These are phyloP conservation scores for Drosophila dunni DNA, from an alignment of 1,140 invertebrate genomes.

Conservation along the genomic window DNA sequence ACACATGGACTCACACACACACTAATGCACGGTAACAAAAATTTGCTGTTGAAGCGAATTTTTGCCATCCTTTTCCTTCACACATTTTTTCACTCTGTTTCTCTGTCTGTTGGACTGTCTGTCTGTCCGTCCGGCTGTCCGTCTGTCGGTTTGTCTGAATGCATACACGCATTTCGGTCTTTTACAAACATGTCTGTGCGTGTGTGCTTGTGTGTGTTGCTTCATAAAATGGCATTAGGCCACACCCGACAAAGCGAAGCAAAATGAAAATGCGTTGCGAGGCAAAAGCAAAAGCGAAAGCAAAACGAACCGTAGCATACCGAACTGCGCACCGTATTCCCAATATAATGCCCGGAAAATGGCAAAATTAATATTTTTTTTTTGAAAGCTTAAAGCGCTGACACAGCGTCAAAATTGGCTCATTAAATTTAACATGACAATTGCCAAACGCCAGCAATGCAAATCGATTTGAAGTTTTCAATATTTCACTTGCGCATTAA, in stretches of 20 bases:
- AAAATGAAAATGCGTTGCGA: constrained; percentile 27
- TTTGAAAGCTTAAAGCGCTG: constrained; percentile 30
- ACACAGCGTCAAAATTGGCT: constrained; percentile 35
- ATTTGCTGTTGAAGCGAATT: constrained; percentile 68
- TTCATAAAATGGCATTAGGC: constrained; percentile 62
- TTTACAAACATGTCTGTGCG: constrained; percentile 6
- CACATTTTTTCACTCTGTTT: background rate
- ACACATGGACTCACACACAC: constrained; percentile 5
- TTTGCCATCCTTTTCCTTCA: constrained; percentile 1
- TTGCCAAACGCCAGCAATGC: constrained; percentile 25
- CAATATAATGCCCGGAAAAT: constrained; percentile 68
- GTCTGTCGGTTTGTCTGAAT: constrained; percentile 18
- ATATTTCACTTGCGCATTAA: constrained; percentile 17
- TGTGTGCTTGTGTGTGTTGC: constrained; percentile 15
- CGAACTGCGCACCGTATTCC: constrained; percentile 2
- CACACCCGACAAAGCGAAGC: constrained; percentile 28
- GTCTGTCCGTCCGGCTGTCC: background rate
- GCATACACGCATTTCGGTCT: constrained; percentile 16
- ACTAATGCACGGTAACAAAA: constrained; percentile 33
- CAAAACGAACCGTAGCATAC: background rate
- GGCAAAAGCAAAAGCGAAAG: constrained; percentile 16
- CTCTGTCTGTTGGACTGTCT: background rate
- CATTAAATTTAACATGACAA: constrained; percentile 49
- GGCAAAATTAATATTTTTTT: constrained; percentile 76
- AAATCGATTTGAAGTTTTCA: constrained; percentile 18